Evolutionary conservation across 2,888 invertebrate species (phyloP).

Genomic region (Meandrusa payeni): DNA sequence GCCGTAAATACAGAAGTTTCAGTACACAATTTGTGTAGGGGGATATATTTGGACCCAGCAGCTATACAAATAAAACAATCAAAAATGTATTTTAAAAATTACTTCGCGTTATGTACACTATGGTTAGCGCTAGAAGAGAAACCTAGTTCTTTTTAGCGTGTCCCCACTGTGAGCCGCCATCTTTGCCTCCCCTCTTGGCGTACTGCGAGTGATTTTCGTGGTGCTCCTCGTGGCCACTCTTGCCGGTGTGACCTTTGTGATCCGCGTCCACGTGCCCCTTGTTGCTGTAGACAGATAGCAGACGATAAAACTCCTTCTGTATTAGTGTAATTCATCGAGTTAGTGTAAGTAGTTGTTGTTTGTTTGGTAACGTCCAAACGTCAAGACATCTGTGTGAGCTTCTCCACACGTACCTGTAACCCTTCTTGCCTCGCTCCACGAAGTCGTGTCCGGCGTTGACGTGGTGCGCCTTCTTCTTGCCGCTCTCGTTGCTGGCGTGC

Average conservation of each 20-base stretch:
- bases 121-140: background rate
- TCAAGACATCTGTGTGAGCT: too few species aligned
- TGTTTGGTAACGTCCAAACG: too few species aligned
- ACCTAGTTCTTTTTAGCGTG: conserved; percentile 62
- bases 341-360: too few species aligned
- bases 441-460: conserved; percentile 83
- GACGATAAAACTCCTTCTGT: too few species aligned
- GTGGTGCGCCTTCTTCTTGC: conserved; percentile 84
- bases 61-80: conserved; percentile 1
- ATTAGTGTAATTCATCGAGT: too few species aligned
- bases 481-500: conserved; percentile 82
- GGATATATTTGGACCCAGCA: conserved; percentile 6
- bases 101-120: background rate
- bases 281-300: conserved; percentile 59
- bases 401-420: conserved; percentile 66
- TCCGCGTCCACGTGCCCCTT: conserved; percentile 84
- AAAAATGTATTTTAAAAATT: conserved; percentile 2
- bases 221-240: conserved; percentile 83
- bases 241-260: conserved; percentile 83
- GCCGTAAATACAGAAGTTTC: too few species aligned
- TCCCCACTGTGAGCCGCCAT: conserved; percentile 75
- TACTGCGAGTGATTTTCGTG: conserved; percentile 80
- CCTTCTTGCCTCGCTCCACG: conserved; percentile 83
- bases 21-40: too few species aligned
- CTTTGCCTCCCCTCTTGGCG: conserved; percentile 82